A percentile compares a stretch with the other conserved stretches of the same genome.
phyloP scores from a whole-genome alignment of 2,797 vertebrate genomes.

The Gallinago stenura region DNA sequence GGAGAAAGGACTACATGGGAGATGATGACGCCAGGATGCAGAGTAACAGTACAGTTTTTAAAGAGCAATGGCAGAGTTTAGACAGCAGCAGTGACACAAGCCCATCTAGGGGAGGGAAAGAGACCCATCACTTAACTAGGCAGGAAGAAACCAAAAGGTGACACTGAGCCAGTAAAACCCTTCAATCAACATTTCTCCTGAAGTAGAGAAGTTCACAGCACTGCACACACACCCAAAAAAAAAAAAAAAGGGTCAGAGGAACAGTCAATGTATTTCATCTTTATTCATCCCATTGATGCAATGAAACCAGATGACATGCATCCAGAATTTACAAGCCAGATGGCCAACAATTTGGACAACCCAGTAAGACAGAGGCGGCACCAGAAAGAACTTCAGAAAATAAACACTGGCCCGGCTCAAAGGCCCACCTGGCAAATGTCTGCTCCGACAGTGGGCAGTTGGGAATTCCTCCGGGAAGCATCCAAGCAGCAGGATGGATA shows the following conservation, averaged over 20 bases:
- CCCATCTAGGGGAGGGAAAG: not conserved
- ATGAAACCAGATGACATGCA: not conserved
- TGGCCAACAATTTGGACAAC: not conserved
- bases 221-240: not conserved
- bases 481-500: not conserved
- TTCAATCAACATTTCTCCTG: not conserved
- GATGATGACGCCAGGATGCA: not conserved
- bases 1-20: not conserved
- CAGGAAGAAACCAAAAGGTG: not conserved
- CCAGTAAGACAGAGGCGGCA: not conserved
- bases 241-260: not conserved
- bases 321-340: not conserved
- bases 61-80: not conserved
- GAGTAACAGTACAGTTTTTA: not conserved
- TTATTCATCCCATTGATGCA: not conserved
- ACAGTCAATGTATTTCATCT: not conserved
- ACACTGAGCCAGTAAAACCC: not conserved
- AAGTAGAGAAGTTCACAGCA: not conserved
- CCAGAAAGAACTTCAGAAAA: not conserved
- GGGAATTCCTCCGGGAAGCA: not conserved
- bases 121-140: rapidly evolving
- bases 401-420: rapidly evolving
- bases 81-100: not conserved
- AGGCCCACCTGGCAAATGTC: not conserved
- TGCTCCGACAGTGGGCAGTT: not conserved